These are phyloP conservation scores for Andrena praecox DNA, from an alignment of 2,888 invertebrate genomes.

Conservation along the genomic window DNA sequence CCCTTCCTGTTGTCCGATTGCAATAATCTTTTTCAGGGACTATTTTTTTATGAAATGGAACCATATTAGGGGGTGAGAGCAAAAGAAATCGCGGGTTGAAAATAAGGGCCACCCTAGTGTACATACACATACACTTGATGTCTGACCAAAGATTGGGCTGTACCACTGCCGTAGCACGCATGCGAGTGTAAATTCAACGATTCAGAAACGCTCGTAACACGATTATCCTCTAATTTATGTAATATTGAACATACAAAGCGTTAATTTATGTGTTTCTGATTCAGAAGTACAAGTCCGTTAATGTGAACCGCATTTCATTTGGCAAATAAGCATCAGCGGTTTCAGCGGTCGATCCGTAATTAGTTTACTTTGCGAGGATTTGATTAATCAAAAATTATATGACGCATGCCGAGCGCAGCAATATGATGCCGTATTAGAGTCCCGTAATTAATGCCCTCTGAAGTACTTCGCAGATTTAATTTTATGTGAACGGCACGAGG, in stretches of 20 bases:
- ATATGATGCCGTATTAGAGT: not conserved
- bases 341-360: not conserved
- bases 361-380: not conserved
- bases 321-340: not conserved
- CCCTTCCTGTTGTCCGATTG: no score
- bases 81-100: no score
- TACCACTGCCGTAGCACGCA: not conserved
- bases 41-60: no score
- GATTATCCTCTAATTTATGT: no score
- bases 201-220: no score
- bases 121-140: no score
- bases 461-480: not conserved
- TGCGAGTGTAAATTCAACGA: not conserved
- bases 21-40: no score
- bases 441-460: conserved; percentile 12
- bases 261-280: not conserved
- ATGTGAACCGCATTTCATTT: not conserved
- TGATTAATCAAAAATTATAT: conserved; percentile 12
- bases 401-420: not conserved
- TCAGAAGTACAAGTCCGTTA: not conserved
- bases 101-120: no score
- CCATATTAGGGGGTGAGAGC: no score
- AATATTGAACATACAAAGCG: not conserved
- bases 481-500: not conserved
- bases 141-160: conserved; percentile 2